phyloP scores from a whole-genome alignment of 1,140 invertebrate species.

The Drosophila fuyamai region DNA sequence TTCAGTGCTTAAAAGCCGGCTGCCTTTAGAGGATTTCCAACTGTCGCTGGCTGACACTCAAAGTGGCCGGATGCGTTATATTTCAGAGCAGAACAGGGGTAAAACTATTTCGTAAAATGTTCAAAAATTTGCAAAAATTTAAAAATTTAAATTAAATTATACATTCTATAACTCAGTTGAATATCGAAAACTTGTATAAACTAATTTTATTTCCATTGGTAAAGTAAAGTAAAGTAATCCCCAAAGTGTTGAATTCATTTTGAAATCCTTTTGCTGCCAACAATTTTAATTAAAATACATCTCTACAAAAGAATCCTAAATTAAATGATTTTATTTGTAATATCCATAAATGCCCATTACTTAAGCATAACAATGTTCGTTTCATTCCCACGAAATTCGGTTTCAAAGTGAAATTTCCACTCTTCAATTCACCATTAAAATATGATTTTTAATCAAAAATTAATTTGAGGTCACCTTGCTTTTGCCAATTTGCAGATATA shows the following conservation, averaged over 20 bases:
- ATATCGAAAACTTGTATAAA: not conserved
- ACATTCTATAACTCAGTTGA: too few species aligned
- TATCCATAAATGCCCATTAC: too few species aligned
- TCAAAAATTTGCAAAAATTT: not conserved
- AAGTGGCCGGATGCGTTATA: conserved; percentile 6
- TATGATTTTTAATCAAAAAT: not conserved
- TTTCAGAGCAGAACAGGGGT: not conserved
- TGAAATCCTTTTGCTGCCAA: too few species aligned
- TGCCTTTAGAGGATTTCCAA: conserved; percentile 1
- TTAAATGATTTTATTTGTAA: too few species aligned
- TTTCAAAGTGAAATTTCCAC: not conserved
- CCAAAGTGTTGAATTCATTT: too few species aligned
- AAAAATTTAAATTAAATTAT: not conserved
- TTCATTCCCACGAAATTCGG: too few species aligned
- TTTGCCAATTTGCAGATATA: not conserved
- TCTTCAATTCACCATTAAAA: not conserved
- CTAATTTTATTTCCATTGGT: too few species aligned
- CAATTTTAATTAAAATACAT: too few species aligned
- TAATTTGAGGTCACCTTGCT: not conserved
- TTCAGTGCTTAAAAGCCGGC: conserved; percentile 42
- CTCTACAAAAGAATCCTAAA: not conserved
- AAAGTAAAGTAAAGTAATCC: too few species aligned
- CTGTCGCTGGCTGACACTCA: conserved; percentile 50
- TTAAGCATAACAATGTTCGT: too few species aligned
- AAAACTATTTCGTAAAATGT: not conserved